Percentiles rank a stretch among this genome's conserved stretches.
These are phyloP conservation scores for Venturia canescens DNA, from an alignment of 1,140 invertebrate species.

Conservation along the genomic window DNA sequence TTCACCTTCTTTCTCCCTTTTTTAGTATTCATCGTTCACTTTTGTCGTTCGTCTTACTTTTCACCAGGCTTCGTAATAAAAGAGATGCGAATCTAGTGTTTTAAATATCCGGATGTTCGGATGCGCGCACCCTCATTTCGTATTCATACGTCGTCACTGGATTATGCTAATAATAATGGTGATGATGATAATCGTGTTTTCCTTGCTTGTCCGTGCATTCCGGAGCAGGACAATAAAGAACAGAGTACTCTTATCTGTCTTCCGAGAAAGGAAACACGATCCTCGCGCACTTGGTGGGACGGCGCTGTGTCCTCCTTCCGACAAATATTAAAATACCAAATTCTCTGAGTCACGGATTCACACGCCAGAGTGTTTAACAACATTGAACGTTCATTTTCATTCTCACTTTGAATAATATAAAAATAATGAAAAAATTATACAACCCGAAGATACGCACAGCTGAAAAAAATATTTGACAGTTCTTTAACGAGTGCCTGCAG, in stretches of 20 bases:
- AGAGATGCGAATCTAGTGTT: neutral
- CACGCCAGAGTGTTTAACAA: neutral
- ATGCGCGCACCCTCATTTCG: neutral
- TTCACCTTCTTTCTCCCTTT: neutral
- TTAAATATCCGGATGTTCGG: neutral
- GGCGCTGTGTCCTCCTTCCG: no score
- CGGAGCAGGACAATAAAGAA: neutral
- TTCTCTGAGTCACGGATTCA: no score
- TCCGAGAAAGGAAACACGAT: no score
- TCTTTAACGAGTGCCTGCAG: neutral
- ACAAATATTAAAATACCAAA: no score
- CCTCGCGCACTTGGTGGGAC: no score
- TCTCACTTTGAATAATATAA: no score
- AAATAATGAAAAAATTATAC: no score
- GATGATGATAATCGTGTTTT: slow-evolving; percentile 13
- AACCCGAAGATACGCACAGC: no score
- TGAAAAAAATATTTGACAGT: no score
- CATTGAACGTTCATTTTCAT: no score
- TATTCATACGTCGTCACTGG: slow-evolving; percentile 14
- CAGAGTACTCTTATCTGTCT: neutral
- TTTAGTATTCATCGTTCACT: no score
- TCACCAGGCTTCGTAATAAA: neutral
- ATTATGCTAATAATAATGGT: slow-evolving; percentile 24
- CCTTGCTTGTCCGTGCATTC: neutral
- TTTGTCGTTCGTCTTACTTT: neutral